Evolutionary conservation across 30 jellyfish, hydroid and myxozoan genomes (phyloP).

Genomic region (Clytia hemisphaerica): DNA sequence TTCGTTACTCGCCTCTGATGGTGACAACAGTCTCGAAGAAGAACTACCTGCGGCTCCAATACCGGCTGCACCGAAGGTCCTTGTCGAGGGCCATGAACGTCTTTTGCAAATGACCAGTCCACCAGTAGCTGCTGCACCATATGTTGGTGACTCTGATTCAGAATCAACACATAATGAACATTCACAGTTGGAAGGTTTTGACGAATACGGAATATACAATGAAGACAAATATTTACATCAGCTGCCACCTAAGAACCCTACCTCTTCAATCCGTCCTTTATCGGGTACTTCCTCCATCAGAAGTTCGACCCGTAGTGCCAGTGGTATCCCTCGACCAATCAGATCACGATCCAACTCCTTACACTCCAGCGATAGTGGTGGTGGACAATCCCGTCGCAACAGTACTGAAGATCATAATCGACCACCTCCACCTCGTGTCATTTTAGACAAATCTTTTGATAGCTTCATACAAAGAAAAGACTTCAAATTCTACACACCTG

Average conservation of each 20-base stretch:
- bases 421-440: no score
- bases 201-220: no score
- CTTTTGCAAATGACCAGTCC: no score
- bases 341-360: conserved; percentile 10
- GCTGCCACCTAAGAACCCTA: no score
- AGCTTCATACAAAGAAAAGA: conserved; percentile 6
- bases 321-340: conserved; percentile 17
- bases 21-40: no score
- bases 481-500: conserved; percentile 1
- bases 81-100: no score
- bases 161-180: not conserved
- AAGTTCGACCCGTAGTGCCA: not conserved
- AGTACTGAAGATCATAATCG: not conserved
- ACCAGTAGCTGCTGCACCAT: no score
- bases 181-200: not conserved
- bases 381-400: not conserved
- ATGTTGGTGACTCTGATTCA: not conserved
- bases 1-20: no score
- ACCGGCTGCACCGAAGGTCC: no score
- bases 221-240: no score
- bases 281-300: not conserved
- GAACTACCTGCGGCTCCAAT: no score
- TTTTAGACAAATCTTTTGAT: not conserved
- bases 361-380: not conserved
- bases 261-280: not conserved